These are phyloP conservation scores for Dipodomys merriami DNA, from an alignment of 2,113 vertebrate genomes.

Conservation along the genomic window DNA sequence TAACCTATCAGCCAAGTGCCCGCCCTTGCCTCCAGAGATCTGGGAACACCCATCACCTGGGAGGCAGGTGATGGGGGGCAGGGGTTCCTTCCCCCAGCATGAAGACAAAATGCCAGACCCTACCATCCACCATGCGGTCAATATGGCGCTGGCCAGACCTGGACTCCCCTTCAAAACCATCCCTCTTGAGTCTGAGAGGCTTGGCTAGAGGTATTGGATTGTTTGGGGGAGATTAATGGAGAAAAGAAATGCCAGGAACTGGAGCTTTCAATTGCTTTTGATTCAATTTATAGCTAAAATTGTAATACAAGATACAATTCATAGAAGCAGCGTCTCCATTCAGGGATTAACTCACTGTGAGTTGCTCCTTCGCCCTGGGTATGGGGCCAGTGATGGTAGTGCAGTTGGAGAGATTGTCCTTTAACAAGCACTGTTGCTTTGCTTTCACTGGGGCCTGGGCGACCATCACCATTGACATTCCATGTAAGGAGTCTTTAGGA, in stretches of 20 bases:
- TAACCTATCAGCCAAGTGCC: too few species aligned
- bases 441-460: background rate
- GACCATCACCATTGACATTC: fast-evolving
- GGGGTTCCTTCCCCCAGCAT: too few species aligned
- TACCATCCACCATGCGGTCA: too few species aligned
- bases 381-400: too few species aligned
- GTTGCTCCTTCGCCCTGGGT: background rate
- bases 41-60: too few species aligned
- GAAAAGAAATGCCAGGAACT: background rate
- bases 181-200: background rate
- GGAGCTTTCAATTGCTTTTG: background rate
- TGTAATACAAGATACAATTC: background rate
- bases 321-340: fast-evolving
- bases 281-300: background rate
- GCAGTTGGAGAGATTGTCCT: background rate
- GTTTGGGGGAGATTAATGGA: background rate
- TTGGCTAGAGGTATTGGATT: background rate
- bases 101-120: too few species aligned
- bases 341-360: background rate
- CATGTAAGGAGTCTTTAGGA: background rate
- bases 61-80: too few species aligned
- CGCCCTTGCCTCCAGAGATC: too few species aligned
- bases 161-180: too few species aligned
- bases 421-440: background rate
- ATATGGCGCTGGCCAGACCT: too few species aligned